A percentile compares a stretch with the other conserved stretches of the same genome.
Conservation (phyloP, 2,113 vertebrate species). For the Ailuropoda melanoleuca region DNA sequence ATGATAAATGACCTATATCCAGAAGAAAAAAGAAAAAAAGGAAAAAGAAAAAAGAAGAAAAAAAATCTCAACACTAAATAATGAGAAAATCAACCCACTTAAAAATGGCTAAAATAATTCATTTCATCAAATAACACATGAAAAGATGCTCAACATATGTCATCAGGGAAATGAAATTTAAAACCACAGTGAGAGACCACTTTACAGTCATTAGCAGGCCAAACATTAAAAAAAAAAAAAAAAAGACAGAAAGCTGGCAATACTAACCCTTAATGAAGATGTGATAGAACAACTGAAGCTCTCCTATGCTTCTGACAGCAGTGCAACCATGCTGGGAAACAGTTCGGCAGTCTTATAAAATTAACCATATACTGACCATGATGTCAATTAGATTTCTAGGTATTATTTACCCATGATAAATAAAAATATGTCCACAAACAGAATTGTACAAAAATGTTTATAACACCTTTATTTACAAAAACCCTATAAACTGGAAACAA, state of each 20-base stretch:
- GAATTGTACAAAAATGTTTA: neutral
- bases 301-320: neutral
- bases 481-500: neutral
- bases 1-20: neutral
- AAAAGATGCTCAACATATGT: neutral
- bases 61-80: neutral
- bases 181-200: neutral
- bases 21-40: neutral
- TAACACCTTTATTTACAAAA: neutral
- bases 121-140: neutral
- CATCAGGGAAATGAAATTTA: slow-evolving; percentile 31
- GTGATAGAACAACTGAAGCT: neutral
- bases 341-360: neutral
- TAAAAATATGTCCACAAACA: neutral
- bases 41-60: neutral
- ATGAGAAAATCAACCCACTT: neutral
- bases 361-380: neutral
- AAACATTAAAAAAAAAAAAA: neutral
- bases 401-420: neutral
- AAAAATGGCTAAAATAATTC: neutral
- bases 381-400: neutral
- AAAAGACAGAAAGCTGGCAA: neutral
- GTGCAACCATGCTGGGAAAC: neutral
- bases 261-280: neutral
- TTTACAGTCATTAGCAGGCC: neutral